These are phyloP conservation scores for Plagiodera versicolora DNA, from an alignment of 2,888 invertebrate species.

Conservation along the genomic window DNA sequence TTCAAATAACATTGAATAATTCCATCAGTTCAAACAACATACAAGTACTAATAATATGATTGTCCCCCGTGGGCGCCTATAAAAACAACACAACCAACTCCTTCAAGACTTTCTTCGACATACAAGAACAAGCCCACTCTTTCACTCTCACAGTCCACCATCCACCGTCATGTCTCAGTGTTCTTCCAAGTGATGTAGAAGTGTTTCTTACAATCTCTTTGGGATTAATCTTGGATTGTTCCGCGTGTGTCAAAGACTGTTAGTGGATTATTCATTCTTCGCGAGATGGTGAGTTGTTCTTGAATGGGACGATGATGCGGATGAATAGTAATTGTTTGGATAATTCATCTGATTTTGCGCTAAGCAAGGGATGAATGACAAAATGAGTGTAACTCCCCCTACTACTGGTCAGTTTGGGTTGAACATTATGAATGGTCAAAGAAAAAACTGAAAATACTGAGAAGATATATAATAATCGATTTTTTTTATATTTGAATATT, in stretches of 20 bases:
- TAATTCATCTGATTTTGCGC: too few species aligned
- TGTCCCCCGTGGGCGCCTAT: constrained; percentile 10
- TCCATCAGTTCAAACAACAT: too few species aligned
- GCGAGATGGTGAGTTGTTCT: constrained; percentile 30
- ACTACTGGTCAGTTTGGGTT: too few species aligned
- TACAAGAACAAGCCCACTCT: constrained; percentile 25
- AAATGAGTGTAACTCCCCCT: too few species aligned
- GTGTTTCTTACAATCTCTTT: constrained; percentile 23
- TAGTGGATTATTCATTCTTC: constrained; percentile 27
- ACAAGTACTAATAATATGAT: background rate
- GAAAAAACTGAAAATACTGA: too few species aligned
- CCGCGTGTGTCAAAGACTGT: constrained; percentile 17
- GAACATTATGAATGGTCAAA: too few species aligned
- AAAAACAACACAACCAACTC: constrained; percentile 26
- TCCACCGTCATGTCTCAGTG: constrained; percentile 18
- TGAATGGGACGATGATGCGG: background rate
- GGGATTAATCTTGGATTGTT: constrained; percentile 16
- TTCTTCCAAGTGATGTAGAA: constrained; percentile 29
- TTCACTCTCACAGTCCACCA: constrained; percentile 17
- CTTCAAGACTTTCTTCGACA: constrained; percentile 42
- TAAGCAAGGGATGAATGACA: too few species aligned
- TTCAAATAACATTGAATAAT: too few species aligned
- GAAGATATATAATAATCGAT: too few species aligned
- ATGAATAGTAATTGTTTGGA: too few species aligned
- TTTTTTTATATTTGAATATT: too few species aligned